Evolutionary conservation across 2,797 vertebrate genomes (phyloP).

Genomic region (Clarias platycephalus): DNA sequence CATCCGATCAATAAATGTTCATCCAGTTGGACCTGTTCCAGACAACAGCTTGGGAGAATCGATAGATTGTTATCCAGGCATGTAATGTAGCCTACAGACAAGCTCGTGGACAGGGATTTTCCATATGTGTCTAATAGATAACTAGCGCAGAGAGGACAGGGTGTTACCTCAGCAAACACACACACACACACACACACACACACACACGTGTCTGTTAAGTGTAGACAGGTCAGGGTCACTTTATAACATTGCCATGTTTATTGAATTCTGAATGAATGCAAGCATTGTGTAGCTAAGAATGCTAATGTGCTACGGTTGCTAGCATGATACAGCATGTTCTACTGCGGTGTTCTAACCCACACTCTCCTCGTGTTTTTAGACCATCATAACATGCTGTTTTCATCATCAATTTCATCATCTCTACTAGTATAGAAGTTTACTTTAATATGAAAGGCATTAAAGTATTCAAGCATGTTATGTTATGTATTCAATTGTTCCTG

Average conservation of each 20-base stretch:
- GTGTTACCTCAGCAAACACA: background rate
- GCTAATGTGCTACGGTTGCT: background rate
- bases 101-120: background rate
- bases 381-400: background rate
- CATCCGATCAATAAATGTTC: slow-evolving; percentile 24
- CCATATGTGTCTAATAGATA: slow-evolving; percentile 2
- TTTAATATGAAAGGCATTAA: background rate
- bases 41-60: slow-evolving; percentile 3
- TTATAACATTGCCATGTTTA: background rate
- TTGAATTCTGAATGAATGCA: background rate
- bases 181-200: background rate
- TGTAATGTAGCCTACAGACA: slow-evolving; percentile 9
- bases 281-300: background rate
- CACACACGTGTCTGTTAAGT: background rate
- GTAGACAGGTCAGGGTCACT: background rate
- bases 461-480: background rate
- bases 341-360: too few species aligned
- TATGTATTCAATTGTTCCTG: background rate
- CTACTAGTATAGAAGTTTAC: background rate
- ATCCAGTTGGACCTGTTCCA: slow-evolving; percentile 29
- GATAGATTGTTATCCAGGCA: slow-evolving; percentile 19
- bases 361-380: background rate
- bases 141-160: background rate
- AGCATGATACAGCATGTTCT: background rate
- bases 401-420: background rate